Conservation (phyloP, 37 sponge, comb jelly and placozoan genomes). For the Chondrosia reniformis region DNA sequence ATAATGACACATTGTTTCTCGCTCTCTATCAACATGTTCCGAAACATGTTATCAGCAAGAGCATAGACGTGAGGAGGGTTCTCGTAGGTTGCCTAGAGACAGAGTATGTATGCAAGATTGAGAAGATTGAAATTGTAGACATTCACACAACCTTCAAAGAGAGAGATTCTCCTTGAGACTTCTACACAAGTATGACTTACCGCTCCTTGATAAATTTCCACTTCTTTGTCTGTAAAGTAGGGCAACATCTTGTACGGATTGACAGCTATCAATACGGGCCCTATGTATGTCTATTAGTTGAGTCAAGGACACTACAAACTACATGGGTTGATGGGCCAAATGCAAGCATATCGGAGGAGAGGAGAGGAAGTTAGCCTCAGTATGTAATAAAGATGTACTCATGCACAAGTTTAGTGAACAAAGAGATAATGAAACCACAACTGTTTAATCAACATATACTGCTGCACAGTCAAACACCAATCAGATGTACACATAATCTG, state of each 20-base stretch:
- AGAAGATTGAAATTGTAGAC: background rate
- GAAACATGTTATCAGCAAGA: conserved; percentile 92
- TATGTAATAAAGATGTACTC: too few species aligned
- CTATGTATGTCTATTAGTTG: conserved; percentile 86
- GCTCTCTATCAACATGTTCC: conserved; percentile 97
- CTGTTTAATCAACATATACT: too few species aligned
- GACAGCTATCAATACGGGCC: conserved; percentile 91
- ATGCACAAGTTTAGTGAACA: too few species aligned
- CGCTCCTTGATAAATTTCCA: conserved; percentile 94
- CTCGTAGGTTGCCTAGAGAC: conserved; percentile 89
- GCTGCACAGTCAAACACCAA: too few species aligned
- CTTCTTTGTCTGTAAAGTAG: conserved; percentile 94
- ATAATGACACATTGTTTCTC: conserved; percentile 99
- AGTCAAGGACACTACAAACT: conserved; percentile 18
- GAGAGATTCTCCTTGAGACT: background rate
- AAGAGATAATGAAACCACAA: too few species aligned
- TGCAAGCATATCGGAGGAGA: too few species aligned
- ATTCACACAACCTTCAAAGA: background rate
- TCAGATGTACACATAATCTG: too few species aligned
- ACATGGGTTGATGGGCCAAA: background rate
- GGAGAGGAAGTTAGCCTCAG: too few species aligned
- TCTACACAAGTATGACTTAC: conserved; percentile 74
- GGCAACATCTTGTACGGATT: conserved; percentile 96
- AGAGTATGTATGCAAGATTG: background rate
- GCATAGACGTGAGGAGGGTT: conserved; percentile 99